Conservation (phyloP, 2,113 vertebrate species). For the Cyanistes caeruleus region DNA sequence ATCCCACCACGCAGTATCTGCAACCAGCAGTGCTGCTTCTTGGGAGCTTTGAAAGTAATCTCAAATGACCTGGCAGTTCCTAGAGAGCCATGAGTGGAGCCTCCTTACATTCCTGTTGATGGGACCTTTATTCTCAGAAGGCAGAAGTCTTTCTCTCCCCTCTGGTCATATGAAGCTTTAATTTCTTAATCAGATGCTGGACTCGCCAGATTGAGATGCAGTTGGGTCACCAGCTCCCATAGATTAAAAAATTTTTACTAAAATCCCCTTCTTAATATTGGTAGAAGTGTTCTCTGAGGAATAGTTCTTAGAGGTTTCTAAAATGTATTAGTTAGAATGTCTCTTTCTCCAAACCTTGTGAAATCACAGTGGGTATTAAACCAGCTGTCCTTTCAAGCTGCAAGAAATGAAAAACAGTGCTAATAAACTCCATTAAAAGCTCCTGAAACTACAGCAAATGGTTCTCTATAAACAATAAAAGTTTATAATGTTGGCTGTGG, state of each 20-base stretch:
- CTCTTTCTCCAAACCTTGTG: neutral
- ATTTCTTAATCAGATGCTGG: neutral
- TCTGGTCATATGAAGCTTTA: neutral
- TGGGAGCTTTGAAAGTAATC: neutral
- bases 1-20: neutral
- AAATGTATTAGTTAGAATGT: neutral
- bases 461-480: constrained; percentile 40
- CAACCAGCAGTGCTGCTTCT: neutral
- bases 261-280: neutral
- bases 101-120: neutral
- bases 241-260: neutral
- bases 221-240: neutral
- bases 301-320: neutral
- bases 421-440: constrained; percentile 44
- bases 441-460: neutral
- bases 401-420: constrained; percentile 17
- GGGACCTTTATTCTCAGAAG: neutral
- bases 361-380: neutral
- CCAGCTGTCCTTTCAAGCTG: neutral
- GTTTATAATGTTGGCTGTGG: neutral
- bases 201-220: neutral
- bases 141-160: neutral
- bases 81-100: neutral
- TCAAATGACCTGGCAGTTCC: neutral
- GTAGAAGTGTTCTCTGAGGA: neutral